These are phyloP conservation scores for Rattus rattus DNA, from an alignment of 2,113 vertebrate species.

Conservation along the genomic window DNA sequence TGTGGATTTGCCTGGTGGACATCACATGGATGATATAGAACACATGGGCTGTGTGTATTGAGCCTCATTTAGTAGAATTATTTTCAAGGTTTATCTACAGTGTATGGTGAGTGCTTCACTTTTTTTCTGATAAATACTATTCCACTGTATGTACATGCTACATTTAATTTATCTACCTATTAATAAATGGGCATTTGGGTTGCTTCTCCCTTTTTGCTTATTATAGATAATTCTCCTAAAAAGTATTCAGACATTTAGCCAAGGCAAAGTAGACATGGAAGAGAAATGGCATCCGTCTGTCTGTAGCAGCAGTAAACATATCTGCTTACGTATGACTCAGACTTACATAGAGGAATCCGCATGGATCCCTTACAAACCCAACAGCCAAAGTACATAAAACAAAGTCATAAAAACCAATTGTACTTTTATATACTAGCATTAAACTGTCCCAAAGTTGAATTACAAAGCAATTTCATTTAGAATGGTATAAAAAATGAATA, in stretches of 20 bases:
- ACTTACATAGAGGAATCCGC: background rate
- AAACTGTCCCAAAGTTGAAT: background rate
- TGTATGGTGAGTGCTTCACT: background rate
- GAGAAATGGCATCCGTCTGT: too few species aligned
- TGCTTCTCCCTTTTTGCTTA: background rate
- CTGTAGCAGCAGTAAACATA: background rate
- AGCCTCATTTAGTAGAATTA: too few species aligned
- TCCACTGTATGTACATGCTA: background rate
- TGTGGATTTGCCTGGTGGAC: background rate
- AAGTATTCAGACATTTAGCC: background rate
- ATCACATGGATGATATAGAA: fast-evolving
- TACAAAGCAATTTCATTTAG: constrained; percentile 20
- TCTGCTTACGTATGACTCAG: background rate
- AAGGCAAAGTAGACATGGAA: background rate
- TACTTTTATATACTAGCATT: background rate
- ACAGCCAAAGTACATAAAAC: background rate
- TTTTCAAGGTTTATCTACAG: background rate
- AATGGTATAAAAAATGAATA: background rate
- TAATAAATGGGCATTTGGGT: background rate
- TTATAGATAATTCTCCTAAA: background rate
- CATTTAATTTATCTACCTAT: background rate
- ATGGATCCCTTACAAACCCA: background rate
- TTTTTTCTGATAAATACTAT: background rate
- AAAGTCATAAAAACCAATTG: background rate
- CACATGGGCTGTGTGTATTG: too few species aligned